Percentiles rank a stretch among this genome's conserved stretches.
Evolutionary conservation across 2,888 invertebrate species (phyloP).

Genomic region (Parnassius smintheus): DNA sequence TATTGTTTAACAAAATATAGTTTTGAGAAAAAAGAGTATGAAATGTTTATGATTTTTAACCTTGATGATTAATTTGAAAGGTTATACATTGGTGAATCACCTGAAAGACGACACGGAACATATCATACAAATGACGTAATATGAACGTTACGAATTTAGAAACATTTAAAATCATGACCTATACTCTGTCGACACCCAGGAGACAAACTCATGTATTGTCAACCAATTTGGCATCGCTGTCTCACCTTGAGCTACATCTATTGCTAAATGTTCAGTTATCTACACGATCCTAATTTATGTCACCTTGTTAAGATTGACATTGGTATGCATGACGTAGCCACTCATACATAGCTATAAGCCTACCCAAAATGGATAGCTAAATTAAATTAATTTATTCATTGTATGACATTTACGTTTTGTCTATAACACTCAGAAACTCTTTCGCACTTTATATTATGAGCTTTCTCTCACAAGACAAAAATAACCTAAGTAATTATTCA

Average conservation of each 20-base stretch:
- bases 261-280: slow-evolving; percentile 40
- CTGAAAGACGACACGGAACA: background rate
- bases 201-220: slow-evolving; percentile 42
- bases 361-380: too few relatives aligned
- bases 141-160: background rate
- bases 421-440: too few relatives aligned
- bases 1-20: too few relatives aligned
- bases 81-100: too few relatives aligned
- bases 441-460: too few relatives aligned
- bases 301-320: slow-evolving; percentile 43
- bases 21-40: too few relatives aligned
- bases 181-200: slow-evolving; percentile 4
- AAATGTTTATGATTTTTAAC: too few relatives aligned
- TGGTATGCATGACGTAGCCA: slow-evolving; percentile 7
- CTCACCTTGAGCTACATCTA: slow-evolving; percentile 56
- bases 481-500: too few relatives aligned
- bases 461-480: too few relatives aligned
- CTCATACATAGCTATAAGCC: background rate
- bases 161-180: slow-evolving; percentile 7
- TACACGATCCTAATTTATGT: slow-evolving; percentile 54
- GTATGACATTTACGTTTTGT: too few relatives aligned
- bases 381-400: too few relatives aligned
- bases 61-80: too few relatives aligned
- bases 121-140: background rate
- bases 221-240: slow-evolving; percentile 50